Percentiles rank a stretch among this genome's conserved stretches.
These are phyloP conservation scores for Zapus hudsonius DNA, from an alignment of 2,113 vertebrate species.

Conservation along the genomic window DNA sequence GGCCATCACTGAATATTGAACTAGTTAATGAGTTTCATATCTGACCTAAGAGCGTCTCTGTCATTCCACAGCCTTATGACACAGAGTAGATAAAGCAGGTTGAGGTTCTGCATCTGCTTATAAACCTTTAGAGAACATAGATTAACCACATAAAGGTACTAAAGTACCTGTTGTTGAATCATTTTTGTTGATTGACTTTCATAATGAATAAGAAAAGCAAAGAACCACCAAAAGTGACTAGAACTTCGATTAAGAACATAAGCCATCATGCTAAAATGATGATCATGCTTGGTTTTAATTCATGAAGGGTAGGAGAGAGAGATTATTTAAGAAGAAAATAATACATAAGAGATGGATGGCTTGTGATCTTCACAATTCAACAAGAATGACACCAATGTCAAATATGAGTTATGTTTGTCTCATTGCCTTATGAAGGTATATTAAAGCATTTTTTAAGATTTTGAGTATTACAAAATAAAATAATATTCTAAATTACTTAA, in stretches of 20 bases:
- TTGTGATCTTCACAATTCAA: neutral
- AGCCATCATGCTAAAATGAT: neutral
- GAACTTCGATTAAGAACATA: neutral
- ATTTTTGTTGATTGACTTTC: neutral
- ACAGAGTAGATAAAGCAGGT: neutral
- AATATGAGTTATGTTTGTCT: neutral
- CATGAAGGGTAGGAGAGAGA: neutral
- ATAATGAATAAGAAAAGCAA: conserved; percentile 14
- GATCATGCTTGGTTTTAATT: neutral
- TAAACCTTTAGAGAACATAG: neutral
- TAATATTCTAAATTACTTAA: neutral
- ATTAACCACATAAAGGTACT: neutral
- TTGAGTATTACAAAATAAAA: conserved; percentile 41
- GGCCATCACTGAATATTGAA: neutral
- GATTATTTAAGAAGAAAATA: neutral
- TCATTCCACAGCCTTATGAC: neutral
- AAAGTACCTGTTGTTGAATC: neutral
- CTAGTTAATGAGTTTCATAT: neutral
- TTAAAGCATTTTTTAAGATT: conserved; percentile 19
- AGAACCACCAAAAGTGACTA: neutral
- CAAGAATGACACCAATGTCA: neutral
- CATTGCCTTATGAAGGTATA: neutral
- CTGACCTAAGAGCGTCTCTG: neutral
- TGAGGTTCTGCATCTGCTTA: neutral
- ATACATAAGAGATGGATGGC: neutral